Percentiles rank a stretch among this genome's conserved stretches.
phyloP scores from a whole-genome alignment of 2,797 vertebrate species.

The Melanotaenia trifasciata region DNA sequence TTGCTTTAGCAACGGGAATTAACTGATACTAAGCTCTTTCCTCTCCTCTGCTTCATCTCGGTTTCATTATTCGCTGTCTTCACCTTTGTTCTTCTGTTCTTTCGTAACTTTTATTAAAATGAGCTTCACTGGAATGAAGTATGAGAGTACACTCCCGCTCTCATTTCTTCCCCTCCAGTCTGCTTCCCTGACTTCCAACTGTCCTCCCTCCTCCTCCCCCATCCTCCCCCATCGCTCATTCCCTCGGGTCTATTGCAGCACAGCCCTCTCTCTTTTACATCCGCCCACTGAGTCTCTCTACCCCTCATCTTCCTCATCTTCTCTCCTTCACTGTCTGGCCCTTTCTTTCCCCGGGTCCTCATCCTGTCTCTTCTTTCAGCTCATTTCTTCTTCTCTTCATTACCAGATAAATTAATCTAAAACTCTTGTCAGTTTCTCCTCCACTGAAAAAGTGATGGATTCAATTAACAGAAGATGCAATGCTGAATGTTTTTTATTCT shows the following conservation, averaged over 20 bases:
- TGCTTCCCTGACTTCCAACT: constrained; percentile 35
- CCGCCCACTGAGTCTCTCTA: constrained; percentile 60
- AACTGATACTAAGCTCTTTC: constrained; percentile 25
- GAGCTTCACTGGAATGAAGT: constrained; percentile 23
- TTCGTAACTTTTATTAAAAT: constrained; percentile 36
- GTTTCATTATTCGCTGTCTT: constrained; percentile 31
- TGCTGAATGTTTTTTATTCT: constrained; percentile 37
- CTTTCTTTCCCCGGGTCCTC: constrained; percentile 13
- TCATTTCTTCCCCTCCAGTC: constrained; percentile 17
- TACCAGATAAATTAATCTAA: constrained; percentile 49
- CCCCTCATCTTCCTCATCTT: constrained; percentile 28
- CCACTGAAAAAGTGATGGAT: constrained; percentile 50
- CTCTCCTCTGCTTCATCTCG: constrained; percentile 11
- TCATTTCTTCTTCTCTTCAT: constrained; percentile 44
- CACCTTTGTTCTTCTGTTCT: constrained; percentile 31
- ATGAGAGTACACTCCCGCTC: constrained; percentile 3
- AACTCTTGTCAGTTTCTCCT: constrained; percentile 19
- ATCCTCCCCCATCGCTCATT: constrained; percentile 28
- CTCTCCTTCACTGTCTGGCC: constrained; percentile 29
- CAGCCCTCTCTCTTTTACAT: constrained; percentile 21
- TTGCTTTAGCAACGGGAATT: constrained; percentile 51
- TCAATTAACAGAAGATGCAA: constrained; percentile 43
- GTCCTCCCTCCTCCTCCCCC: constrained; percentile 15
- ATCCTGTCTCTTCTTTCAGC: constrained; percentile 33
- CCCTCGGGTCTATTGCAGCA: constrained; percentile 54